Base-by-base conservation (phyloP, 1,140 invertebrate species). In the Drosophila simulans region DNA sequence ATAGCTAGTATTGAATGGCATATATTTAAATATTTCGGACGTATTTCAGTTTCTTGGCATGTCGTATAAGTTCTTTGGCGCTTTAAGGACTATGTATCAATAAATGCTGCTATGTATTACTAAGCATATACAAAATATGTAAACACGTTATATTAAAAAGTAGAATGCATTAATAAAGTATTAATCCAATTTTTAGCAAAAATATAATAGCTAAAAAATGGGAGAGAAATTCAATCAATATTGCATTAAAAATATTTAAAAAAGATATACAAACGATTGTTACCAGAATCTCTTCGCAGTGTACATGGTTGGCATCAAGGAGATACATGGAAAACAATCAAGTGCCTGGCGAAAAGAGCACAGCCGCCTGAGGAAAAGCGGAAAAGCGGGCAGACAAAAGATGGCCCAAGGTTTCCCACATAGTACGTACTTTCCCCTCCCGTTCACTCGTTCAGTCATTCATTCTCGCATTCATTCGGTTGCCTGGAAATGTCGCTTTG, bases 281-380 rank as follows among this genome's bases (percentile, higher is more conserved):
- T 10, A 1, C 8, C 3, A 15, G 10, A 22, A 5, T 5, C n/a
- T 22, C 46, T 17, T 20, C 17, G 3, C 5, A 52, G 60, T 49
- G 43, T 46, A 45, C 8, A 15, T 46, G 7, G 0, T 13, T 45
- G 22, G 12, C 34, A 48, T 40, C 35, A 54, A 53, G 42, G 35
- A 52, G 43, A 43, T 52, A 66, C 74, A 86, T 80, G 60, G 62
- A 88, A 76, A 88, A 89, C 83, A 88, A 89, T 88, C 83, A 86
- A 86, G 82, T 77, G 79, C 54, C 43, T 40, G 74, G 75, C 75
- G 63, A 79, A 71, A 85, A 66, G 66, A 63, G 39, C 71, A 70
- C 77, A 63, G 49, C 31, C 66, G 63, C 63, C 65, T 74, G 68
- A 58, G 40, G 35, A 40, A 81, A 54, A 39, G 37, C 31, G 51